Conservation (phyloP, 1,140 invertebrate species). For the Conopomorpha cramerella region DNA sequence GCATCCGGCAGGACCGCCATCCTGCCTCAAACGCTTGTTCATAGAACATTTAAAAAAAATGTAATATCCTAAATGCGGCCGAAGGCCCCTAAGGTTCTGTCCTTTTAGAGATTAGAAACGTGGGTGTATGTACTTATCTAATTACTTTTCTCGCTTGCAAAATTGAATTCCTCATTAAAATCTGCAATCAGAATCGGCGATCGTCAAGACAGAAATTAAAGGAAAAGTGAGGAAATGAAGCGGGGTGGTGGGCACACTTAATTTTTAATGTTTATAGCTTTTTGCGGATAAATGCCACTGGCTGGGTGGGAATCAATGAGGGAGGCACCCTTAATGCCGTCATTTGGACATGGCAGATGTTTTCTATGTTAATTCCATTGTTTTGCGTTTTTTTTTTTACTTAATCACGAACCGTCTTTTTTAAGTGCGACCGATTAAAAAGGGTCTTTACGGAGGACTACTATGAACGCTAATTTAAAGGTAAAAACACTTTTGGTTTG, state of each 20-base stretch:
- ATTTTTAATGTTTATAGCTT: slow-evolving; percentile 6
- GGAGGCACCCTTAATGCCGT: neutral
- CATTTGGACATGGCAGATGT: slow-evolving; percentile 2
- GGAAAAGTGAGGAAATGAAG: neutral
- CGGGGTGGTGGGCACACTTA: slow-evolving; percentile 1
- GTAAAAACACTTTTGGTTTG: no score
- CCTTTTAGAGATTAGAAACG: no score
- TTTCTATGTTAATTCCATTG: slow-evolving; percentile 6
- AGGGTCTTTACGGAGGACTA: neutral
- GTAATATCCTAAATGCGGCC: no score
- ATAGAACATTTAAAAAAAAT: no score
- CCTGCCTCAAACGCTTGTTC: no score
- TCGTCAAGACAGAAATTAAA: neutral
- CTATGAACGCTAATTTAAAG: no score
- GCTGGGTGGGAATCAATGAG: neutral
- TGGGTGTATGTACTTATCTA: neutral
- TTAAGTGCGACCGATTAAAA: neutral
- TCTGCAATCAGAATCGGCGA: neutral
- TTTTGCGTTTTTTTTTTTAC: no score
- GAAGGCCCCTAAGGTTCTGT: no score
- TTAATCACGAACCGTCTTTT: neutral
- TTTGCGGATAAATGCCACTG: slow-evolving; percentile 1
- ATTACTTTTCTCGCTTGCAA: no score
- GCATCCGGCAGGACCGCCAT: no score
- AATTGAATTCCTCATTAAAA: no score